Percentiles rank a stretch among this genome's conserved stretches.
Evolutionary conservation across 2,113 vertebrate species (phyloP).

Genomic region (Globicephala melas): DNA sequence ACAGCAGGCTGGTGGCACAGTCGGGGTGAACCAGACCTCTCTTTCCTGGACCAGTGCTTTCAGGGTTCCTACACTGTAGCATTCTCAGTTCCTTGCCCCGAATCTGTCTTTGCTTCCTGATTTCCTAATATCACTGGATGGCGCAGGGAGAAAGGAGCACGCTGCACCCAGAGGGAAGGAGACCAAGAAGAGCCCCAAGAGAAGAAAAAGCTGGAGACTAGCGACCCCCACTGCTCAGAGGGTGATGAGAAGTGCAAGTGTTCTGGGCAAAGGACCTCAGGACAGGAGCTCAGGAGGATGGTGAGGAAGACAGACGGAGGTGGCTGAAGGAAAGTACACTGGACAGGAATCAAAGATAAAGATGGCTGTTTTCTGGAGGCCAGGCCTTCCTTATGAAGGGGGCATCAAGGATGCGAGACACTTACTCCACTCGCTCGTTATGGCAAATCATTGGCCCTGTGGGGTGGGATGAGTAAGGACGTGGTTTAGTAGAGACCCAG

Average conservation of each 20-base stretch:
- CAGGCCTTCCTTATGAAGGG: neutral
- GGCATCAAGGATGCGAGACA: neutral
- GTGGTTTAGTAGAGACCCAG: neutral
- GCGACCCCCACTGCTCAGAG: neutral
- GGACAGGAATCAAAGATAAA: neutral
- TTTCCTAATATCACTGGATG: neutral
- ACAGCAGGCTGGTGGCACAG: neutral
- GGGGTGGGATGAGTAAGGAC: neutral
- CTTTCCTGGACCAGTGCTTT: neutral
- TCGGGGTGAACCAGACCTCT: neutral
- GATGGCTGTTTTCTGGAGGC: neutral
- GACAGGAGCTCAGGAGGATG: neutral
- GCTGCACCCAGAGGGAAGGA: neutral
- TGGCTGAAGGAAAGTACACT: neutral
- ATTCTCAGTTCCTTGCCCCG: neutral
- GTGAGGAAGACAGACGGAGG: neutral
- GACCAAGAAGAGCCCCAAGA: neutral
- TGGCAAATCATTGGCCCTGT: neutral
- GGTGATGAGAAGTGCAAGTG: neutral
- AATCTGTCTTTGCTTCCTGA: neutral
- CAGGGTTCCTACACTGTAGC: neutral
- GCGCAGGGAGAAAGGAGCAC: neutral
- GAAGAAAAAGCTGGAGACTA: slow-evolving; percentile 4
- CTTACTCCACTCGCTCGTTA: neutral
- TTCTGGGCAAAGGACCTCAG: neutral